Evolutionary conservation across 2,797 vertebrate species (phyloP).

Genomic region (Chiroxiphia lanceolata): DNA sequence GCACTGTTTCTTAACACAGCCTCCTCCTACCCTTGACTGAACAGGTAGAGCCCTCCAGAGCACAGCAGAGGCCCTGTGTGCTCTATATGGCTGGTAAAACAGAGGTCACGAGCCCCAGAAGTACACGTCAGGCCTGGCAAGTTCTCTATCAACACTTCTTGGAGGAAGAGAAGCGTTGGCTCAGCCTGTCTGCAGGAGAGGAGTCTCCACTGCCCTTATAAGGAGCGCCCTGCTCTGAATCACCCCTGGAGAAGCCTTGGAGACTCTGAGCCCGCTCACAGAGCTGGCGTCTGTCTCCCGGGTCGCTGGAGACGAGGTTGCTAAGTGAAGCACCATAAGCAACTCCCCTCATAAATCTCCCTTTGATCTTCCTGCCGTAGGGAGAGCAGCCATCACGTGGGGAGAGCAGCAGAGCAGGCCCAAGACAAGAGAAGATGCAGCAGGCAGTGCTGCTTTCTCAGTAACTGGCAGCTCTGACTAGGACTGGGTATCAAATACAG

Average conservation of each 20-base stretch:
- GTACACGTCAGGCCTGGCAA: conserved; percentile 24
- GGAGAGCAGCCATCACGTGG: neutral
- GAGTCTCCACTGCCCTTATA: conserved; percentile 58
- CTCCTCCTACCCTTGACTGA: neutral
- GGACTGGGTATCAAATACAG: neutral
- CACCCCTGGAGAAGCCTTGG: conserved; percentile 9
- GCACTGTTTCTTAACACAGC: neutral
- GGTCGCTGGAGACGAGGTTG: neutral
- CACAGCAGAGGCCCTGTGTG: neutral
- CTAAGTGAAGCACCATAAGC: conserved; percentile 8
- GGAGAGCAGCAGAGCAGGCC: neutral
- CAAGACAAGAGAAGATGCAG: neutral
- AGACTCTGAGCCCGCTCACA: neutral
- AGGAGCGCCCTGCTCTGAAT: conserved; percentile 36
- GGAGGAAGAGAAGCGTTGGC: neutral
- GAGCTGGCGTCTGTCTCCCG: neutral
- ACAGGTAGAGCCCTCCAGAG: neutral
- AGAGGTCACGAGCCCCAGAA: neutral
- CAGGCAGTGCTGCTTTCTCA: neutral
- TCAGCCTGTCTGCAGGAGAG: conserved; percentile 2
- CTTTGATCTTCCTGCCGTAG: neutral
- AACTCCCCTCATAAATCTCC: conserved; percentile 3
- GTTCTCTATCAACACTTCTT: conserved; percentile 25
- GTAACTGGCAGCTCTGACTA: neutral
- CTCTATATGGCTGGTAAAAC: neutral